phyloP scores from a whole-genome alignment of 92 coral and sea anemone genomes.

The Zoanthus gigantus region DNA sequence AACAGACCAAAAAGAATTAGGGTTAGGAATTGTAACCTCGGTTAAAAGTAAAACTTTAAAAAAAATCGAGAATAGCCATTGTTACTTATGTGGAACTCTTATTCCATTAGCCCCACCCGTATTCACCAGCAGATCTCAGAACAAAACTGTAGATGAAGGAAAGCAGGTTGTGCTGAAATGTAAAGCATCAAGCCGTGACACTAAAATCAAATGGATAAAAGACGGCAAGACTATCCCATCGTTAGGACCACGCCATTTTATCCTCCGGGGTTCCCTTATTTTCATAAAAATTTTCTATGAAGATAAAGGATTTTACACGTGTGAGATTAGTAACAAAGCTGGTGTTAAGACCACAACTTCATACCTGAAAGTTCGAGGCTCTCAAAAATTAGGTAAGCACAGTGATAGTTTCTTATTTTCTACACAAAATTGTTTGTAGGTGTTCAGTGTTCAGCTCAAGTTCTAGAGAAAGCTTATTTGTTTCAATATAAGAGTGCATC shows the following conservation, averaged over 20 bases:
- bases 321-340: constrained; percentile 78
- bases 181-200: constrained; percentile 55
- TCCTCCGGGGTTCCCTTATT: constrained; percentile 49
- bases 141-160: constrained; percentile 77
- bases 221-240: constrained; percentile 63
- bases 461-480: too few relatives aligned
- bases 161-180: constrained; percentile 56
- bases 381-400: constrained; percentile 56
- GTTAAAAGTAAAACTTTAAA: too few relatives aligned
- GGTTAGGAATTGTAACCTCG: too few relatives aligned
- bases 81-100: not conserved
- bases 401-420: too few relatives aligned
- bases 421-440: too few relatives aligned
- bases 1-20: too few relatives aligned
- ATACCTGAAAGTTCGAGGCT: constrained; percentile 66
- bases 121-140: constrained; percentile 66
- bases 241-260: constrained; percentile 9
- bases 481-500: too few relatives aligned
- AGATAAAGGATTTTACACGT: constrained; percentile 82
- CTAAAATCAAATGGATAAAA: constrained; percentile 79
- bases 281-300: constrained; percentile 50
- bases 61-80: too few relatives aligned
- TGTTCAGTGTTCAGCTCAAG: too few relatives aligned
- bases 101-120: constrained; percentile 76
- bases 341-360: constrained; percentile 72